Evolutionary conservation across 2,113 vertebrate genomes (phyloP).

Genomic region (Pelodiscus sinensis): DNA sequence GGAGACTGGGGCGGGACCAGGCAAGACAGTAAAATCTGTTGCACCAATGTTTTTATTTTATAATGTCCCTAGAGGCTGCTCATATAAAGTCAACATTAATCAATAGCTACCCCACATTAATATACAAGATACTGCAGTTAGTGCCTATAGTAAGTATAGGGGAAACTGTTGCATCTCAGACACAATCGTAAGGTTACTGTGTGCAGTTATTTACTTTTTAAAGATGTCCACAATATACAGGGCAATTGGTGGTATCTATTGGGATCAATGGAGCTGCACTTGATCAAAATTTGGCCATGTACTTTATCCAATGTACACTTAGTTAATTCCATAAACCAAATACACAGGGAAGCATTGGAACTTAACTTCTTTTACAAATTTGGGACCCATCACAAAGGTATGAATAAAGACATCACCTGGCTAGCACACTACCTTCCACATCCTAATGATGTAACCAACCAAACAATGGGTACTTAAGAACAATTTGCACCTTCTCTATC

Average conservation of each 20-base stretch:
- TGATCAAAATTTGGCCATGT: slow-evolving; percentile 10
- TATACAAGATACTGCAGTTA: background rate
- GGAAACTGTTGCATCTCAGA: background rate
- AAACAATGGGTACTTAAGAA: too few species aligned
- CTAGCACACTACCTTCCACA: too few species aligned
- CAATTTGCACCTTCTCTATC: too few species aligned
- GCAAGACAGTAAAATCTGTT: slow-evolving; percentile 31
- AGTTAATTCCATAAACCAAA: too few species aligned
- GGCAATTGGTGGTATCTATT: background rate
- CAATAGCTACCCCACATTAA: slow-evolving; percentile 19
- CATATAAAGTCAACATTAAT: slow-evolving; percentile 21
- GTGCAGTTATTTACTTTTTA: background rate
- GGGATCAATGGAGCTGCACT: background rate
- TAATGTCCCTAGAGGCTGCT: background rate
- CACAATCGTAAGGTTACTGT: background rate
- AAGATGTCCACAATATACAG: background rate
- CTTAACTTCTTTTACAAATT: too few species aligned
- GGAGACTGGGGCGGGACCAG: slow-evolving; percentile 28
- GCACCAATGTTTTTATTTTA: slow-evolving; percentile 24
- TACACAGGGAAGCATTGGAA: too few species aligned
- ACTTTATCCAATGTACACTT: background rate
- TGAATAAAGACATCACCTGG: too few species aligned
- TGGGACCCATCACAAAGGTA: too few species aligned
- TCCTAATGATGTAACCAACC: too few species aligned
- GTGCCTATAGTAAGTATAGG: background rate